These are phyloP conservation scores for Apteryx owenii DNA, from an alignment of 2,113 vertebrate genomes.

Conservation along the genomic window DNA sequence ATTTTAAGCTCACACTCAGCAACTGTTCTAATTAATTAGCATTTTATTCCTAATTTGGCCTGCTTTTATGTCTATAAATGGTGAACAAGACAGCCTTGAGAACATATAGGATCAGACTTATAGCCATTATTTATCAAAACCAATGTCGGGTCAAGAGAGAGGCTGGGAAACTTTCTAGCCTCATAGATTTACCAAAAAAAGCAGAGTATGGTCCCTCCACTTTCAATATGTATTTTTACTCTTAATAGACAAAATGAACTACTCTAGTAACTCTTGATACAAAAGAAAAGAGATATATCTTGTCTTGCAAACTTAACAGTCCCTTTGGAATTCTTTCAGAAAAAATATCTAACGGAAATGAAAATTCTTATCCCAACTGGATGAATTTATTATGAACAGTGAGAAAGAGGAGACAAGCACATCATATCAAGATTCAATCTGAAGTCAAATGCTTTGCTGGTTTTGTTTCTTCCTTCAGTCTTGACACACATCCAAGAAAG, in stretches of 20 bases:
- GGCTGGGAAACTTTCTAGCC: not conserved
- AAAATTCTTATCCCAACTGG: not conserved
- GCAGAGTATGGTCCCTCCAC: not conserved
- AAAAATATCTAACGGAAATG: conserved; percentile 10
- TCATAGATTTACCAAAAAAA: not conserved
- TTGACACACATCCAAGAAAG: not conserved
- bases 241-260: not conserved
- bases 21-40: not conserved
- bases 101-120: not conserved
- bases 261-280: not conserved
- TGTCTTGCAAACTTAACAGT: not conserved
- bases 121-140: not conserved
- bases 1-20: not conserved
- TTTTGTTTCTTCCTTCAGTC: conserved; percentile 26
- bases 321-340: not conserved
- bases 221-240: not conserved
- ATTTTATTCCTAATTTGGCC: not conserved
- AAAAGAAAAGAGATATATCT: not conserved
- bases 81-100: not conserved
- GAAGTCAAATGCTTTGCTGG: conserved; percentile 1
- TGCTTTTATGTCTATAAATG: not conserved
- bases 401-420: not conserved
- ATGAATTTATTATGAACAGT: conserved; percentile 6
- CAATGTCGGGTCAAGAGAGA: not conserved
- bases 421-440: conserved; percentile 32